Conservation (phyloP, 2,888 invertebrate species). For the Epinotia bilunana region DNA sequence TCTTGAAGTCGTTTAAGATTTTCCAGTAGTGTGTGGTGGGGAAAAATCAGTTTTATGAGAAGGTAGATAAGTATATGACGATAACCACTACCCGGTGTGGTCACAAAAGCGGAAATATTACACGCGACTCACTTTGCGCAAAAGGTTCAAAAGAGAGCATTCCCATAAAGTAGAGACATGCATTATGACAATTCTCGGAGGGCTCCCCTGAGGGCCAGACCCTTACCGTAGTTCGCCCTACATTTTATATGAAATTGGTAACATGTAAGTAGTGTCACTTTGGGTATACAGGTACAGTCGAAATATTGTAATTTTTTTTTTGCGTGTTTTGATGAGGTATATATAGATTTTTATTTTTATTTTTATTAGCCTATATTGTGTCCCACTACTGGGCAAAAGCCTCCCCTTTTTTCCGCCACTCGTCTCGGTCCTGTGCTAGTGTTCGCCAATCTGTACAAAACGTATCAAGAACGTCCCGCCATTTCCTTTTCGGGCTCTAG, state of each 20-base stretch:
- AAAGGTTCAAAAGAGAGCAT: slow-evolving; percentile 35
- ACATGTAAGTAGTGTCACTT: slow-evolving; percentile 11
- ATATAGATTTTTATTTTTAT: too few relatives aligned
- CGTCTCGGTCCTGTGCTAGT: too few relatives aligned
- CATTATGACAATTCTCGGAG: slow-evolving; percentile 37
- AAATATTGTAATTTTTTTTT: neutral
- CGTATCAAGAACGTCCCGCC: too few relatives aligned
- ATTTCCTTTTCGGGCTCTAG: too few relatives aligned
- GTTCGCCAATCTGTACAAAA: too few relatives aligned
- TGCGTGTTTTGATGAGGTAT: neutral
- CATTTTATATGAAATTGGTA: slow-evolving; percentile 37
- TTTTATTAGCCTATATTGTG: too few relatives aligned
- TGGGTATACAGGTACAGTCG: slow-evolving; percentile 13
- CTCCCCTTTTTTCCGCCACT: too few relatives aligned
- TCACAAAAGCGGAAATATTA: slow-evolving; percentile 33
- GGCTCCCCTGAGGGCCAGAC: slow-evolving; percentile 32
- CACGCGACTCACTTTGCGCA: slow-evolving; percentile 23
- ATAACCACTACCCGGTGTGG: slow-evolving; percentile 29
- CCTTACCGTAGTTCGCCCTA: slow-evolving; percentile 30
- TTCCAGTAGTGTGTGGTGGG: too few relatives aligned
- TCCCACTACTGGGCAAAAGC: too few relatives aligned
- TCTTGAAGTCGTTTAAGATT: too few relatives aligned
- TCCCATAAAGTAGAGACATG: slow-evolving; percentile 33
- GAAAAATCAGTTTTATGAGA: neutral
- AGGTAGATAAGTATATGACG: slow-evolving; percentile 3